phyloP scores from a whole-genome alignment of 2,113 vertebrate species.

The Mugil cephalus region DNA sequence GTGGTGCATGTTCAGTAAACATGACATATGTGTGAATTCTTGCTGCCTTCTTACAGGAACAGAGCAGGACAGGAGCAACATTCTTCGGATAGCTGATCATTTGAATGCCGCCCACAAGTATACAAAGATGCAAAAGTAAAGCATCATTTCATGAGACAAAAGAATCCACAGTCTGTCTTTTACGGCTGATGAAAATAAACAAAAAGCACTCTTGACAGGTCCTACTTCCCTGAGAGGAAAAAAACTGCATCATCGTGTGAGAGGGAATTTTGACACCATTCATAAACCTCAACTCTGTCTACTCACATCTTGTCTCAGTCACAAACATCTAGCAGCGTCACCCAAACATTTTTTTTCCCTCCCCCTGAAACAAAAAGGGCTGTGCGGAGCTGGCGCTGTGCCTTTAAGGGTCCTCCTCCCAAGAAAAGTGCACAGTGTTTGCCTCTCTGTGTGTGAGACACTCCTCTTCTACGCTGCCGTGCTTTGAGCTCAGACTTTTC shows the following conservation, averaged over 20 bases:
- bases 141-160: background rate
- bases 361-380: background rate
- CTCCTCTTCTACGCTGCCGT: too few relatives aligned
- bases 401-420: slow-evolving; percentile 32
- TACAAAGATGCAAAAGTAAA: slow-evolving; percentile 2
- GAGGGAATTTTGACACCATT: background rate
- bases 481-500: background rate
- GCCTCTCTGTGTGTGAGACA: slow-evolving; percentile 1
- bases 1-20: slow-evolving; percentile 3
- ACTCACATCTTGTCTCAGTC: background rate
- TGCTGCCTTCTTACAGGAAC: background rate
- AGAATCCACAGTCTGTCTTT: background rate
- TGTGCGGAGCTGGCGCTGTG: slow-evolving; percentile 2
- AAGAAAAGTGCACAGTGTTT: slow-evolving; percentile 7
- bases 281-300: background rate
- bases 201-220: rapidly evolving
- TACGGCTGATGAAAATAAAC: rapidly evolving
- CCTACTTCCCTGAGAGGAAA: background rate
- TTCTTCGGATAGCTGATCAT: background rate
- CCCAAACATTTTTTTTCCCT: background rate
- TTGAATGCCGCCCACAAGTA: background rate
- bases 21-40: background rate
- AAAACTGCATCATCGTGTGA: rapidly evolving
- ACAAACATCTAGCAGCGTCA: background rate
- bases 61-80: background rate